phyloP scores from a whole-genome alignment of 2,113 vertebrate species.

The Microcebus ravelobensis region DNA sequence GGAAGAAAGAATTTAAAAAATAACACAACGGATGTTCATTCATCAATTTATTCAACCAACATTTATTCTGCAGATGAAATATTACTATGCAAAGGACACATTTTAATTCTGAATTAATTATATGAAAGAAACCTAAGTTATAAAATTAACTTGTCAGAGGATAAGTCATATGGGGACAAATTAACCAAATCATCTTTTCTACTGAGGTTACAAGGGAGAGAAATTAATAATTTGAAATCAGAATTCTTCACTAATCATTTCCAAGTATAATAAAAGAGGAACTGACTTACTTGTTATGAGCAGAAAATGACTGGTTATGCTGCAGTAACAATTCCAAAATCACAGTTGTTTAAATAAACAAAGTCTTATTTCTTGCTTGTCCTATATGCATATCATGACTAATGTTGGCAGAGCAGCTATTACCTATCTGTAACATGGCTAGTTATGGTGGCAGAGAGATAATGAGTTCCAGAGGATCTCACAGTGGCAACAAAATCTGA shows the following conservation, averaged over 20 bases:
- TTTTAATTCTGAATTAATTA: constrained; percentile 37
- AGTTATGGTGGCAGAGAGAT: not conserved
- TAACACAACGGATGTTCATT: not conserved
- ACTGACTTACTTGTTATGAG: not conserved
- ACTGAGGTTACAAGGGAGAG: not conserved
- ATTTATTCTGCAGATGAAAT: constrained; percentile 38
- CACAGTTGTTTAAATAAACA: not conserved
- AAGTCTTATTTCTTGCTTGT: not conserved
- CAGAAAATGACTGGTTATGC: not conserved
- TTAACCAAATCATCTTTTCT: not conserved
- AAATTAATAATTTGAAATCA: constrained; percentile 22
- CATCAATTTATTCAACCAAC: not conserved
- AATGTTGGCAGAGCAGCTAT: not conserved
- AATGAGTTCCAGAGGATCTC: not conserved
- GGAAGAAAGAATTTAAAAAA: not conserved
- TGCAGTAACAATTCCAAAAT: not conserved
- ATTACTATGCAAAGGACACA: not conserved
- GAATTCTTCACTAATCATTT: constrained; percentile 10
- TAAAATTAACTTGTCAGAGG: constrained; percentile 36
- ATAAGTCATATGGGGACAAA: not conserved
- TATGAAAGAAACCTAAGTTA: not conserved
- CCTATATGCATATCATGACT: not conserved
- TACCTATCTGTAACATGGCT: not conserved
- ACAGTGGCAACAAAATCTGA: not conserved
- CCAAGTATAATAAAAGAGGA: not conserved